Conservation (phyloP, 2,797 vertebrate genomes). For the Xenops minutus region DNA sequence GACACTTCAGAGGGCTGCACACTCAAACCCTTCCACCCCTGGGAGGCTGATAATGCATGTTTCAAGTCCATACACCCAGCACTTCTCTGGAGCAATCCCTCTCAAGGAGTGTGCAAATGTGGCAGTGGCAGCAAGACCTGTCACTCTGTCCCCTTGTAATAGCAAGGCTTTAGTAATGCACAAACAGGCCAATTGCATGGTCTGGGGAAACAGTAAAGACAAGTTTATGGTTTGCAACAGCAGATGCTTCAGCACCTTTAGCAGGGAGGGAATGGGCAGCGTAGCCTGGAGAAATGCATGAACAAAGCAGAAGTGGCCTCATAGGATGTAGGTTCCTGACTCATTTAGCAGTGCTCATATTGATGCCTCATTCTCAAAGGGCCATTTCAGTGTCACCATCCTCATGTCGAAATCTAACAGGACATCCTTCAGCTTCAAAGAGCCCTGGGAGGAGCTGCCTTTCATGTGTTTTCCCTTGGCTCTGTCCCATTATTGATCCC, state of each 20-base stretch:
- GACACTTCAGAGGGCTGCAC: not conserved
- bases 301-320: not conserved
- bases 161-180: not conserved
- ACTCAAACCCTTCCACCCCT: not conserved
- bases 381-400: not conserved
- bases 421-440: not conserved
- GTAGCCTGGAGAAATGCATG: not conserved
- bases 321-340: not conserved
- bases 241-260: not conserved
- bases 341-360: not conserved
- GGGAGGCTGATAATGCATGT: not conserved
- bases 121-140: not conserved
- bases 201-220: not conserved
- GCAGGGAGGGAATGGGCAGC: not conserved
- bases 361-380: not conserved
- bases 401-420: not conserved
- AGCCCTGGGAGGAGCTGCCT: not conserved
- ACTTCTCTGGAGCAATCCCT: not conserved
- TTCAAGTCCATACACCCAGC: not conserved
- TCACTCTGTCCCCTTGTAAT: not conserved
- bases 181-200: not conserved
- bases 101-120: not conserved
- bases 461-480: not conserved
- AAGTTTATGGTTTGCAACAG: not conserved
- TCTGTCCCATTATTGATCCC: not conserved